A percentile compares a stretch with the other conserved stretches of the same genome.
Conservation (phyloP, 2,113 vertebrate genomes). For the Aphelocoma coerulescens region DNA sequence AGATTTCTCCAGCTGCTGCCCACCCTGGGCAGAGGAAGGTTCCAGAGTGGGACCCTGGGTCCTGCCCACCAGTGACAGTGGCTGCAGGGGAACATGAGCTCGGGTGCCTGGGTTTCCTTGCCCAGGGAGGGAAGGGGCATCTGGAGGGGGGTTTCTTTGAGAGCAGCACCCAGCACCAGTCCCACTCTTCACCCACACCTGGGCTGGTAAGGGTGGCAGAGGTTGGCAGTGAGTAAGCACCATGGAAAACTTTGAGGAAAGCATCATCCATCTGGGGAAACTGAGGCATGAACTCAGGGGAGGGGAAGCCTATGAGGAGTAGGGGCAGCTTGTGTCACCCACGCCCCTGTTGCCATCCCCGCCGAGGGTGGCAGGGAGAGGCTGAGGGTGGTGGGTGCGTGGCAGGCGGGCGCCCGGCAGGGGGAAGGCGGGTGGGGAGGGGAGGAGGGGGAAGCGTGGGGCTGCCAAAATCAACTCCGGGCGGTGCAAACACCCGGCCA, state of each 20-base stretch:
- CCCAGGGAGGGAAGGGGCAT: not conserved
- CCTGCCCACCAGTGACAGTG: not conserved
- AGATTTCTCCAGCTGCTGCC: not conserved
- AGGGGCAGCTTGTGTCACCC: not conserved
- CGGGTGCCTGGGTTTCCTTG: fast-evolving
- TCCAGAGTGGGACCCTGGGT: not conserved
- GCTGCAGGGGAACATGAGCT: not conserved
- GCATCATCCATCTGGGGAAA: not conserved
- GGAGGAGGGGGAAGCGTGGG: not conserved
- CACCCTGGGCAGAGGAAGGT: not conserved
- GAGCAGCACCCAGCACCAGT: not conserved
- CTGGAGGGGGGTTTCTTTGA: not conserved
- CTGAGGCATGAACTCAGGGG: not conserved
- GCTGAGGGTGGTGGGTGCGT: not conserved
- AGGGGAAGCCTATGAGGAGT: fast-evolving
- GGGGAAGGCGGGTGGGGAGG: not conserved
- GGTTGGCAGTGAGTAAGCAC: not conserved
- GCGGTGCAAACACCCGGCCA: constrained; percentile 59
- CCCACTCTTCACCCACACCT: not conserved
- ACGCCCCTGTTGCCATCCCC: not conserved
- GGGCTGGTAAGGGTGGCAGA: not conserved
- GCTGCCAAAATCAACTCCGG: constrained; percentile 60
- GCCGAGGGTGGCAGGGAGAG: not conserved
- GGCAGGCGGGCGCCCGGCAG: not conserved
- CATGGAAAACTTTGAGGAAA: not conserved